Evolutionary conservation across 2,113 vertebrate species (phyloP), one percentile per base, ranked within the genome.

Genomic region (Pseudopipra pipra): DNA sequence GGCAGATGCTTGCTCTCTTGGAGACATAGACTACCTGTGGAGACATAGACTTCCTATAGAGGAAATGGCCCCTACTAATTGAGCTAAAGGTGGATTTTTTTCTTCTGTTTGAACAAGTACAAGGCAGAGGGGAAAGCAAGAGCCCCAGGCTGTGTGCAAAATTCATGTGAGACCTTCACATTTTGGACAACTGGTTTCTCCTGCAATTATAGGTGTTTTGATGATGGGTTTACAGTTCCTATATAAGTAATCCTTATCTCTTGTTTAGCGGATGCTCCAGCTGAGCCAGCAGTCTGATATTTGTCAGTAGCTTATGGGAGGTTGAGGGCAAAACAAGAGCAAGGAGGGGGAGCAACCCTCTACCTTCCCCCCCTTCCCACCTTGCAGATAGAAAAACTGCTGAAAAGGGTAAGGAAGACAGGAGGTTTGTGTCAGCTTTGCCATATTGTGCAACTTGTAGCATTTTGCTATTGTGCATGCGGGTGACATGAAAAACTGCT

Each of bases 151-250:
- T 82, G 39, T 70, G 41, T 33, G 58, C 54, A 85, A 73, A 90
- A 66, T n/a, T 72, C 73, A 77, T 16, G 87, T 49, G 85, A 85
- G 71, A 78, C 39, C 41, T 85, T 37, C 5, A 9, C 59, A 17
- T 94, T 91, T 87, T 93, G 87, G 87, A 91, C 82, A 97, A 87
- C 96, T 97, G 93, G 28, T 72, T 96, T 95, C 68, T 90, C 51
- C 72, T 58, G 85, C 90, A 93, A 87, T 97, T 95, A 89, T 12
- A 89, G 73, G 70, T 63, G n/a, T 95, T 97, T 95, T 89, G 96
- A 94, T 96, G 85, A 93, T 77, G 85, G 88, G 82, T 88, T 96
- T 96, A 80, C 70, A 85, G 47, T 90, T 95, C 77, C 89, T 84
- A 6, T 86, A 35, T 79, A 95, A 90, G 79, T 95, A 95, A 96